A percentile compares a stretch with the other conserved stretches of the same genome.
Evolutionary conservation across 2,888 invertebrate species (phyloP).

Genomic region (Galerucella pusilla): DNA sequence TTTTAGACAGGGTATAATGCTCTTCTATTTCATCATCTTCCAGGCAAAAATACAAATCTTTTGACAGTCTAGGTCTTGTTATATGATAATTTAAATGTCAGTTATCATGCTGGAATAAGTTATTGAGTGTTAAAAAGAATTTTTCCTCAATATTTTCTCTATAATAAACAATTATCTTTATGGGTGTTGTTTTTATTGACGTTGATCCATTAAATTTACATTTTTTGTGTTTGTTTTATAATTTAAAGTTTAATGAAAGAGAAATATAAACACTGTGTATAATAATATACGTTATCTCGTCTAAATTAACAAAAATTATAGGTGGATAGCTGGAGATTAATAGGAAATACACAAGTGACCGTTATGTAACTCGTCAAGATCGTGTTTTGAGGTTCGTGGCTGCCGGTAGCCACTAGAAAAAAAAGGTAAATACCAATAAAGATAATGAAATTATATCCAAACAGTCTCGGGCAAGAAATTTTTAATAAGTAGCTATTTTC

Average conservation of each 20-base stretch:
- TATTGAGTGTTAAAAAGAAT: too few species aligned
- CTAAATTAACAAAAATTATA: slow-evolving; percentile 21
- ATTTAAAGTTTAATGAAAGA: neutral
- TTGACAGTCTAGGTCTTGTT: too few species aligned
- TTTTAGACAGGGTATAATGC: too few species aligned
- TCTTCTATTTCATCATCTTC: too few species aligned
- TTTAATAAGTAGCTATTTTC: slow-evolving; percentile 33
- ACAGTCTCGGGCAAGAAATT: slow-evolving; percentile 25
- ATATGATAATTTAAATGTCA: too few species aligned
- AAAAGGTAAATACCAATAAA: slow-evolving; percentile 29
- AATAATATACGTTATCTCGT: slow-evolving; percentile 4
- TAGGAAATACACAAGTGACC: neutral
- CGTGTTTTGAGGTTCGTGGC: slow-evolving; percentile 25
- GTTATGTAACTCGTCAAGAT: slow-evolving; percentile 15
- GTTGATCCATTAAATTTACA: too few species aligned
- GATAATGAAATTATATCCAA: slow-evolving; percentile 32
- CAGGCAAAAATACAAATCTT: too few species aligned
- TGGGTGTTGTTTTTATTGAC: too few species aligned
- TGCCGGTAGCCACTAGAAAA: slow-evolving; percentile 31
- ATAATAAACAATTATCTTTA: too few species aligned
- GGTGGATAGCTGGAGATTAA: slow-evolving; percentile 1
- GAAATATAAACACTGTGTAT: neutral
- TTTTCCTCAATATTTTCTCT: too few species aligned
- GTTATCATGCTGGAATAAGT: too few species aligned
- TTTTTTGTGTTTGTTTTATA: too few species aligned